phyloP scores from a whole-genome alignment of 2,888 invertebrate species.

The Drosophila cyrtoloma region DNA sequence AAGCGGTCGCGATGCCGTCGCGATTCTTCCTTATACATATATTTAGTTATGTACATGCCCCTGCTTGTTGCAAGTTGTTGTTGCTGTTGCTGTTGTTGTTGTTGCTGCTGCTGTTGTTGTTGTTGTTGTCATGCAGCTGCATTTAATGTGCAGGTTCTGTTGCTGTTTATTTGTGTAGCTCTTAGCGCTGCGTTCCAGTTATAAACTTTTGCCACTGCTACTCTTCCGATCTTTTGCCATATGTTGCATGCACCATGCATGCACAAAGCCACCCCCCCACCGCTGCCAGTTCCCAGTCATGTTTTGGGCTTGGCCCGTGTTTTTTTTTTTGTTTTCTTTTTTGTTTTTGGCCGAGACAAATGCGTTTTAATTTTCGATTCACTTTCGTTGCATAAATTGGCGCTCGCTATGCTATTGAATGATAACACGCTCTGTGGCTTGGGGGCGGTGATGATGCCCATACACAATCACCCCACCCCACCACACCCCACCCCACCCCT shows the following conservation, averaged over 20 bases:
- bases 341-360: background rate
- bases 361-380: background rate
- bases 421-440: too few relatives aligned
- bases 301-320: background rate
- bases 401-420: too few relatives aligned
- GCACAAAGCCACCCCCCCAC: background rate
- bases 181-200: constrained; percentile 45
- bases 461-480: background rate
- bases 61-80: constrained; percentile 35
- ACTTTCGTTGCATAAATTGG: background rate
- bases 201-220: constrained; percentile 31
- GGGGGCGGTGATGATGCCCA: background rate
- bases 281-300: background rate
- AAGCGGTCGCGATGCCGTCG: constrained; percentile 76
- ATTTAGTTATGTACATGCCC: constrained; percentile 11
- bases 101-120: constrained; percentile 4
- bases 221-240: constrained; percentile 28
- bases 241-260: constrained; percentile 33
- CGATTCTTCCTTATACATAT: constrained; percentile 53
- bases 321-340: background rate
- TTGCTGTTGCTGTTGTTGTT: constrained; percentile 20
- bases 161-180: constrained; percentile 53
- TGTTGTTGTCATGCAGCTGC: constrained; percentile 52
- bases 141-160: constrained; percentile 55
- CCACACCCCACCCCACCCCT: background rate